A percentile compares a stretch with the other conserved stretches of the same genome.
phyloP scores from a whole-genome alignment of 2,113 vertebrate species.

The Rhinopithecus roxellana region DNA sequence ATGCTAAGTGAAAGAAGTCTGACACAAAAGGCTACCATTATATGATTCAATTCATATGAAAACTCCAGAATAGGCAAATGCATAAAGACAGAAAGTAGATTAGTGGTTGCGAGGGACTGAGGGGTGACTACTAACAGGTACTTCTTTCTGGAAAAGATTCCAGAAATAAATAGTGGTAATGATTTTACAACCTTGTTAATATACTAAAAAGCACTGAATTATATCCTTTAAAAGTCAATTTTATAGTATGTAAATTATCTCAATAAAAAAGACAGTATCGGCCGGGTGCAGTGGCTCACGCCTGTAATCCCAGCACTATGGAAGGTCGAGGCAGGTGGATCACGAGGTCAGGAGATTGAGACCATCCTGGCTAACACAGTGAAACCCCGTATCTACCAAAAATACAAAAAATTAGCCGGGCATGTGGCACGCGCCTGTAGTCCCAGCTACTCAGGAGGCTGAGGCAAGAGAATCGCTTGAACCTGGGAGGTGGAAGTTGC shows the following conservation, averaged over 20 bases:
- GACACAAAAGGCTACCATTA: neutral
- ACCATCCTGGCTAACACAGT: no score
- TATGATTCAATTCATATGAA: neutral
- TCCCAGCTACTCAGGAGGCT: no score
- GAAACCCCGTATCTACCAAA: no score
- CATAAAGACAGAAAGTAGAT: neutral
- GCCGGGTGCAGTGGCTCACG: no score
- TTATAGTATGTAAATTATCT: constrained; percentile 20
- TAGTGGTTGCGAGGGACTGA: neutral
- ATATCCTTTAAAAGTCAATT: neutral
- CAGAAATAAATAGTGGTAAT: constrained; percentile 20
- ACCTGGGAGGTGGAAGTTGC: no score
- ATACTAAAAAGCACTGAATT: neutral
- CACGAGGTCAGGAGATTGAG: no score
- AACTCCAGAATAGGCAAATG: neutral
- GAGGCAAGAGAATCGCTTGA: no score
- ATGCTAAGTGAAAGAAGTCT: neutral
- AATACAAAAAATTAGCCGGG: no score
- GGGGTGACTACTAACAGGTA: neutral
- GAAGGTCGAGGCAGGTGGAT: no score
- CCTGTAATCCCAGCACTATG: no score
- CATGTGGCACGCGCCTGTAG: no score
- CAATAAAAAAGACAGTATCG: neutral
- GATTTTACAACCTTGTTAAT: neutral
- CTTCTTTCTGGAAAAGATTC: constrained; percentile 18